Evolutionary conservation across 2,113 vertebrate species (phyloP), one percentile per base, ranked within the genome.

Genomic region (Budorcas taxicolor): DNA sequence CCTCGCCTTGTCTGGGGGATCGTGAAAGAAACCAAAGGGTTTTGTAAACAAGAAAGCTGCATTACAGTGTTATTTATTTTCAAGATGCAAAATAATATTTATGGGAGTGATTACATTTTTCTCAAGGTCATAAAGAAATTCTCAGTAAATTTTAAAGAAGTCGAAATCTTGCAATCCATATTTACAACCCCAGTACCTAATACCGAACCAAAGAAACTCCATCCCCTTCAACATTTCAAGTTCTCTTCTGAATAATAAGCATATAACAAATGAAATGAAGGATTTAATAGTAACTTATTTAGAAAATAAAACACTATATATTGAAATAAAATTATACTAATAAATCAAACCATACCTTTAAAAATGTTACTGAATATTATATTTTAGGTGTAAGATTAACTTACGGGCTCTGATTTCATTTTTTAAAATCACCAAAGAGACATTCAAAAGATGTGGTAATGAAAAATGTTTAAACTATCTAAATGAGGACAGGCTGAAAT

Each of bases 41-140:
- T 57, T 43, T 55, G 31, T 23, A 6, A 64, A 47, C 29, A 0
- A 2, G 0, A 14, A 81, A 6, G 5, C 7, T 13, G 58, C 10
- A 10, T 36, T 1, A 23, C 1, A 3, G 25, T 6, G 33, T 12
- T 53, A 40, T 43, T 40, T 53, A 29, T n/a, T 40, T 85, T 81
- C 64, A 74, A 82, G n/a, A 95, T 1, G 29, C 58, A 86, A 81
- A 88, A n/a, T 36, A 25, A 27, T 67, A 78, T 94, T 95, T 93
- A 95, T 58, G 58, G 53, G 76, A 53, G 19, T 40, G 33, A 83
- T 92, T 90, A 17, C n/a, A 43, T 57, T 60, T 96, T 85, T 53
- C 29, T 45, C 64, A 40, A n/a, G 21, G 57, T 87, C 82, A 29
- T 67, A 95, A 92, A 96, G 64, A 95, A 71, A 95, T 60, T 94